Conservation (phyloP, 2,113 vertebrate species). For the Lophotis ruficrista region DNA sequence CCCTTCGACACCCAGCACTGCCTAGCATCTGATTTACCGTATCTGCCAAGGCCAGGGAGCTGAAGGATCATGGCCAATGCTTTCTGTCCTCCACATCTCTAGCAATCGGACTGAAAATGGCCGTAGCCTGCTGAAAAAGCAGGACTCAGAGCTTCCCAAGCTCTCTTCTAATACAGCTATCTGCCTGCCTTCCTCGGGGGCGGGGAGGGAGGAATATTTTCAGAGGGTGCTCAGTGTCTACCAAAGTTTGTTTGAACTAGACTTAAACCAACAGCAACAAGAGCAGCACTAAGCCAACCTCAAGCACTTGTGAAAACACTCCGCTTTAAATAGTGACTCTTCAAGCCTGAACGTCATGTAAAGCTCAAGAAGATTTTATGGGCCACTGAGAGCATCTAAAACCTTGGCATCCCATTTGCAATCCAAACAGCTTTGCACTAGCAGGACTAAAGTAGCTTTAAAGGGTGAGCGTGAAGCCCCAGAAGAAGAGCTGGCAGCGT, state of each 20-base stretch:
- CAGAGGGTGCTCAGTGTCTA: background rate
- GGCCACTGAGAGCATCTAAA: constrained; percentile 20
- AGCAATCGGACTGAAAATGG: background rate
- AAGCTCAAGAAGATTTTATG: constrained; percentile 42
- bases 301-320: constrained; percentile 50
- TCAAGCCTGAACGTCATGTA: constrained; percentile 1
- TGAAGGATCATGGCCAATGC: background rate
- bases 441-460: background rate
- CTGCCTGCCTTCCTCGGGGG: background rate
- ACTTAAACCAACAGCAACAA: constrained; percentile 37
- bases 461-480: background rate
- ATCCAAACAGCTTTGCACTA: background rate
- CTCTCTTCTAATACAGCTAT: background rate
- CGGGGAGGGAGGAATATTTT: background rate
- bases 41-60: background rate
- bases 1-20: background rate
- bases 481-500: background rate
- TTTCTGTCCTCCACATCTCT: background rate
- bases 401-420: background rate
- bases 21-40: background rate
- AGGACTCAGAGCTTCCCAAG: background rate
- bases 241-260: constrained; percentile 59
- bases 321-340: constrained; percentile 43
- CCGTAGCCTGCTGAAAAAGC: background rate
- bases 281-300: constrained; percentile 50